Evolutionary conservation across 2,113 vertebrate species (phyloP).

Genomic region (Thamnophis sirtalis): DNA sequence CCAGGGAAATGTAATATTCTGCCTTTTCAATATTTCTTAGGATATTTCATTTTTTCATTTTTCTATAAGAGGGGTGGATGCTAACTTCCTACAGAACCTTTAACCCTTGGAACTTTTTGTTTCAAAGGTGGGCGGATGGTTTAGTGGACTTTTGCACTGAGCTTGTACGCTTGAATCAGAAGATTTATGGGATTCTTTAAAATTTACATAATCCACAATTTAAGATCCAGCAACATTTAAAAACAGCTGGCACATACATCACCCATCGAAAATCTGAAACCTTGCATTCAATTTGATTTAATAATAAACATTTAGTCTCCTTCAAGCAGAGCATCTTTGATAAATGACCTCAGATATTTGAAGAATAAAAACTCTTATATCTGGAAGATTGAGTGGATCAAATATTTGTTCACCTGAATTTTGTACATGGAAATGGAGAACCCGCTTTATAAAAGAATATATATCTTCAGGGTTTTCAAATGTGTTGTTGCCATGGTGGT

Average conservation of each 20-base stretch:
- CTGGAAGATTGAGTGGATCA: neutral
- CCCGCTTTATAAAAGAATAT: constrained; percentile 33
- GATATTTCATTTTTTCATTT: no score
- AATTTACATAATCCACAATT: no score
- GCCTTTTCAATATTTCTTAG: no score
- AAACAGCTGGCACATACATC: neutral
- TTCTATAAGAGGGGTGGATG: no score
- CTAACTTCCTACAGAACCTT: no score
- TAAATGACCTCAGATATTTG: neutral
- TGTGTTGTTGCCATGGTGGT: neutral
- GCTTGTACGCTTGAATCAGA: no score
- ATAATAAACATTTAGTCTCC: neutral
- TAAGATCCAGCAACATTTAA: neutral
- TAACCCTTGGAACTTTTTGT: no score
- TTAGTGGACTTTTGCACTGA: no score
- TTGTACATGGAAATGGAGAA: constrained; percentile 32
- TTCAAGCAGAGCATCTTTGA: neutral
- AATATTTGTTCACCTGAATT: constrained; percentile 20
- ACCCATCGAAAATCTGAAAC: neutral
- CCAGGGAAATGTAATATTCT: no score
- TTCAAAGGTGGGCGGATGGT: no score
- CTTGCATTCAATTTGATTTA: neutral
- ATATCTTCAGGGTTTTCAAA: constrained; percentile 34
- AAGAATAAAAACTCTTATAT: neutral
- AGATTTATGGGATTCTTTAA: no score